These are phyloP conservation scores for Strix aluco DNA, from an alignment of 2,113 vertebrate genomes.

Conservation along the genomic window DNA sequence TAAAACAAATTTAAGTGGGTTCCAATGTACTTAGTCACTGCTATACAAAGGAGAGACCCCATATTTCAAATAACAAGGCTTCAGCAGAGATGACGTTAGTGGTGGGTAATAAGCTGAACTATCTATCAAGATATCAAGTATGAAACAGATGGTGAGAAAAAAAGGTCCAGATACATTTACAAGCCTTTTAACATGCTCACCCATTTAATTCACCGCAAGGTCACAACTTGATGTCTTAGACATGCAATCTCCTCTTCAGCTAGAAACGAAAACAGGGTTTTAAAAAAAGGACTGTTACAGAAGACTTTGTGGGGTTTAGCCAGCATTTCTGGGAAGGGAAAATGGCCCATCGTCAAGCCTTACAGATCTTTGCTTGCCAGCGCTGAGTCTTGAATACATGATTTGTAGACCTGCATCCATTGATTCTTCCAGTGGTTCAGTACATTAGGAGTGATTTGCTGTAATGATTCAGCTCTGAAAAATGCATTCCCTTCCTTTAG, in stretches of 20 bases:
- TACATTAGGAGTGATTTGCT: neutral
- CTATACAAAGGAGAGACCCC: slow-evolving; percentile 70
- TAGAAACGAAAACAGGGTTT: slow-evolving; percentile 14
- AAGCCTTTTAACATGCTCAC: slow-evolving; percentile 56
- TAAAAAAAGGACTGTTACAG: neutral
- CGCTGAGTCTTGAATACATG: neutral
- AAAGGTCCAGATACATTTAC: slow-evolving; percentile 55
- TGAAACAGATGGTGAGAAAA: slow-evolving; percentile 72
- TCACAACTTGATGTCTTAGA: slow-evolving; percentile 59
- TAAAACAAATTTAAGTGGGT: slow-evolving; percentile 73
- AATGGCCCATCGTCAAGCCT: neutral
- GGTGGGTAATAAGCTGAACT: slow-evolving; percentile 72
- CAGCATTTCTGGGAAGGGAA: neutral
- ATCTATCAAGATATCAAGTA: slow-evolving; percentile 77
- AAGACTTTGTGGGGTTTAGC: neutral
- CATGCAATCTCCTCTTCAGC: slow-evolving; percentile 35
- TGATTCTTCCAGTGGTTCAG: neutral
- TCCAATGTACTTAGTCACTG: slow-evolving; percentile 77
- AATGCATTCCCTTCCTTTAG: neutral
- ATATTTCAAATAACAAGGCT: slow-evolving; percentile 75
- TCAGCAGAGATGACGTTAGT: slow-evolving; percentile 72
- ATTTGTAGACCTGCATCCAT: neutral
- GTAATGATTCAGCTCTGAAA: neutral
- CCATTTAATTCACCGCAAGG: slow-evolving; percentile 67
- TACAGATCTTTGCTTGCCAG: neutral